Evolutionary conservation across 2,113 vertebrate species (phyloP).

Genomic region (Mesembrinibis cayennensis): DNA sequence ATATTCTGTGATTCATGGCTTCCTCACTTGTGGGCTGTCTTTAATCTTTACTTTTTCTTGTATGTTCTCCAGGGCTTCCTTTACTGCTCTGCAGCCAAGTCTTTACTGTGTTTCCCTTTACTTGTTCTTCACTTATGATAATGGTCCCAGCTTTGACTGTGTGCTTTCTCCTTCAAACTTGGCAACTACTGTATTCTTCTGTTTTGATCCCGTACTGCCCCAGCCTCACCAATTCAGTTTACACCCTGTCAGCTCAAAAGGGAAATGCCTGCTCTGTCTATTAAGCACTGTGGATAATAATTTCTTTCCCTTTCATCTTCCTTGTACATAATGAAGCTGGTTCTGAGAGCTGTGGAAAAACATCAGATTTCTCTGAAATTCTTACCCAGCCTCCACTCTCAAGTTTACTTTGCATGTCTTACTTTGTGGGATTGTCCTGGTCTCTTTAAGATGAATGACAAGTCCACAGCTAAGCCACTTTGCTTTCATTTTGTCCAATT

Average conservation of each 20-base stretch:
- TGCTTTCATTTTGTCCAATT: neutral
- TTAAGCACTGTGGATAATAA: neutral
- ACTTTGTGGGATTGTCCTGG: neutral
- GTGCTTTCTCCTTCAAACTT: neutral
- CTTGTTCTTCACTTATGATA: neutral
- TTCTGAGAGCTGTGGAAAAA: neutral
- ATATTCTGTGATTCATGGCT: neutral
- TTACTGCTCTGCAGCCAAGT: neutral
- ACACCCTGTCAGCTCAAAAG: neutral
- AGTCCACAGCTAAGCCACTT: neutral
- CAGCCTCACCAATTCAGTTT: neutral
- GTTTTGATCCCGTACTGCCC: neutral
- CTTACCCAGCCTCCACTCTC: neutral
- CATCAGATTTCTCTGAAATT: neutral
- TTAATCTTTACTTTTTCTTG: neutral
- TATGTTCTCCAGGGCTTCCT: neutral
- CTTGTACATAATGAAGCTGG: neutral
- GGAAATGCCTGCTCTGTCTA: neutral
- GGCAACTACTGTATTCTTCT: neutral
- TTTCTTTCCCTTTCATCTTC: neutral
- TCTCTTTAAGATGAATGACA: neutral
- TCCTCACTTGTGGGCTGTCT: neutral
- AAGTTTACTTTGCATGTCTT: neutral
- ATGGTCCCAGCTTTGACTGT: neutral
- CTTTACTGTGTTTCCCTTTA: neutral